These are phyloP conservation scores for Borostomias antarcticus DNA, from an alignment of 2,797 vertebrate genomes.

Conservation along the genomic window DNA sequence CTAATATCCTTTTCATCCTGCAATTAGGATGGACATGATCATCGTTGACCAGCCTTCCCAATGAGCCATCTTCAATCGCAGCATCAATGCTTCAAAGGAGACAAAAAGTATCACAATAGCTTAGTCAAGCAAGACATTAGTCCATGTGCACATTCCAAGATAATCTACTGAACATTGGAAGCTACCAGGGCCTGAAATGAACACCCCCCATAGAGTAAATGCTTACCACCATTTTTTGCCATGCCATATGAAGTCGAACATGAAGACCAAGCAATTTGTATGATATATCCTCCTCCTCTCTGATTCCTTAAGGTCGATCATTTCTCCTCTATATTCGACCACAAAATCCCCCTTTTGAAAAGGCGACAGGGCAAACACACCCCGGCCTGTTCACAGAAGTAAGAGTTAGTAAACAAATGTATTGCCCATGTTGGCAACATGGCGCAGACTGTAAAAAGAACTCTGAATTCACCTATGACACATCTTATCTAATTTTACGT, in stretches of 20 bases:
- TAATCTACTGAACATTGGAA: too few relatives aligned
- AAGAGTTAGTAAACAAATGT: conserved; percentile 8
- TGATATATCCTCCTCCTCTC: conserved; percentile 7
- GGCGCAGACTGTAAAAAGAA: conserved; percentile 1
- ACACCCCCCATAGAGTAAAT: too few relatives aligned
- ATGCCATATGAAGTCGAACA: conserved; percentile 11
- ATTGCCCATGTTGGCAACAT: conserved; percentile 6
- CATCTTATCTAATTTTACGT: background rate
- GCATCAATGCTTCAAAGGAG: conserved; percentile 36
- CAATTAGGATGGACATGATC: conserved; percentile 33
- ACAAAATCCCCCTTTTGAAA: conserved; percentile 19
- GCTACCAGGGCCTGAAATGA: too few relatives aligned
- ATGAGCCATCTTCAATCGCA: conserved; percentile 27
- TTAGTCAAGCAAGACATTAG: too few relatives aligned
- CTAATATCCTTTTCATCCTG: conserved; percentile 30
- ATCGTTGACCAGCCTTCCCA: conserved; percentile 38
- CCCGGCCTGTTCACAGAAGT: conserved; percentile 6
- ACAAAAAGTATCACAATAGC: conserved; percentile 18
- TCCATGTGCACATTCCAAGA: too few relatives aligned
- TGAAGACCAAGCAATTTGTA: background rate
- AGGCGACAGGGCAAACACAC: conserved; percentile 5
- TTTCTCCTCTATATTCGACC: conserved; percentile 19
- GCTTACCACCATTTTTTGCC: conserved; percentile 11
- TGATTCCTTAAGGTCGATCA: conserved; percentile 1
- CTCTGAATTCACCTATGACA: conserved; percentile 15